Evolutionary conservation across 2,797 vertebrate species (phyloP), one percentile per base, ranked within the genome.

Genomic region (Silurus lanzhouensis): DNA sequence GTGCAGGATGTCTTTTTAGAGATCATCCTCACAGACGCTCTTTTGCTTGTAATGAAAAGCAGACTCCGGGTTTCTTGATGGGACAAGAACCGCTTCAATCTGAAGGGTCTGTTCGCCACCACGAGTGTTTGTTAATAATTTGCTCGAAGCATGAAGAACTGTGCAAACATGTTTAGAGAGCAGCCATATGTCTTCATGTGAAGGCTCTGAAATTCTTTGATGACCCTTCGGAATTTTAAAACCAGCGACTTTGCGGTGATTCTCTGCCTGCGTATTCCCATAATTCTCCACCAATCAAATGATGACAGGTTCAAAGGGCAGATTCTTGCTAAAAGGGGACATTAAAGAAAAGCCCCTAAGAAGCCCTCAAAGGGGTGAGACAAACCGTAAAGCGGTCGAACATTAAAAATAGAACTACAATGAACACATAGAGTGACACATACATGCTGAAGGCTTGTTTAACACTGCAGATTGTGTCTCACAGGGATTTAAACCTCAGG

Each of bases 231-330:
- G 74, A 58, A 76, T 76, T 58, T 76, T 31, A 8, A 76, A 57
- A 19, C 74, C 57, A 64, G 10, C 20, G 2, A 81, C 55, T 79
- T 17, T 72, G 44, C n/a, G 38, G 55, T 6, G 57, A 48, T 70
- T 71, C 52, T 78, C 64, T 44, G 27, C 72, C 46, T 72, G 58
- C 60, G 14, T 25, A 64, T 58, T 13, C 14, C 52, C 25, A 67
- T 84, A 81, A 86, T 68, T 48, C 58, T 4, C 83, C n/a, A 67
- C 74, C 74, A 82, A 55, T 87, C 85, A 7, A 60, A 83, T 85
- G 27, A 25, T 85, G 80, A 83, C 22, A 72, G 64, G 64, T 81
- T 76, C 31, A 85, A 78, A 85, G 17, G 75, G 60, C 81, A 85
- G 46, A 86, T 76, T 81, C 78, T 70, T 46, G 1, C 66, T 27